A percentile compares a stretch with the other conserved stretches of the same genome.
phyloP scores from a whole-genome alignment of 2,888 invertebrate genomes.

The Elysia crispata region DNA sequence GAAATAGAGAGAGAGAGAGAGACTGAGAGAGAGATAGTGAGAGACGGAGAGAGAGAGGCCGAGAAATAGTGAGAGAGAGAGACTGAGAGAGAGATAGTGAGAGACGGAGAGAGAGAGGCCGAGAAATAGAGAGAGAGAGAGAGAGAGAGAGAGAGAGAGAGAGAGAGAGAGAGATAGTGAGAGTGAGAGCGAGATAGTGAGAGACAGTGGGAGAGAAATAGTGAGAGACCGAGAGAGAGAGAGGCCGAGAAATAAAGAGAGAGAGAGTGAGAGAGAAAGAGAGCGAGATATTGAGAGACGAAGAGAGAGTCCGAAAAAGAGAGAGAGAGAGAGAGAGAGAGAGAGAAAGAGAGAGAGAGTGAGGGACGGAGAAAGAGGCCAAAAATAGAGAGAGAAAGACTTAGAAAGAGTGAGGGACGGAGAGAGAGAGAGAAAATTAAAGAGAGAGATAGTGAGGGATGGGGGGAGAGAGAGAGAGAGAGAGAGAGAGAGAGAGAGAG shows the following conservation, averaged over 20 bases:
- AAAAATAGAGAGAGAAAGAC: not conserved
- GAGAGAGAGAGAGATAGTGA: constrained; percentile 35
- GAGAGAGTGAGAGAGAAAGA: not conserved
- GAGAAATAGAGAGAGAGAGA: no score
- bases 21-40: no score
- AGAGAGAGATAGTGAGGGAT: not conserved
- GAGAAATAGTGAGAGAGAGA: no score
- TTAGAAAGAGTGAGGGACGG: not conserved
- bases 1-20: no score
- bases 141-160: constrained; percentile 40
- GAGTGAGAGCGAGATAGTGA: not conserved
- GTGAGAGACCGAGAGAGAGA: constrained; percentile 13
- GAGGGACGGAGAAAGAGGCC: not conserved
- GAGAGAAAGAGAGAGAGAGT: not conserved
- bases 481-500: no score
- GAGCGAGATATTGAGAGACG: no score
- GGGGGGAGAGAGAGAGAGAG: no score
- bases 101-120: no score
- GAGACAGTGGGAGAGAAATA: not conserved
- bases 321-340: not conserved
- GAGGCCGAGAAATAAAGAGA: not conserved
- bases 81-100: no score
- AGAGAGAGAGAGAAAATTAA: not conserved
- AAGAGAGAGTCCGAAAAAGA: not conserved
- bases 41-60: no score